These are phyloP conservation scores for Istiophorus platypterus DNA, from an alignment of 2,113 vertebrate genomes.

Conservation along the genomic window DNA sequence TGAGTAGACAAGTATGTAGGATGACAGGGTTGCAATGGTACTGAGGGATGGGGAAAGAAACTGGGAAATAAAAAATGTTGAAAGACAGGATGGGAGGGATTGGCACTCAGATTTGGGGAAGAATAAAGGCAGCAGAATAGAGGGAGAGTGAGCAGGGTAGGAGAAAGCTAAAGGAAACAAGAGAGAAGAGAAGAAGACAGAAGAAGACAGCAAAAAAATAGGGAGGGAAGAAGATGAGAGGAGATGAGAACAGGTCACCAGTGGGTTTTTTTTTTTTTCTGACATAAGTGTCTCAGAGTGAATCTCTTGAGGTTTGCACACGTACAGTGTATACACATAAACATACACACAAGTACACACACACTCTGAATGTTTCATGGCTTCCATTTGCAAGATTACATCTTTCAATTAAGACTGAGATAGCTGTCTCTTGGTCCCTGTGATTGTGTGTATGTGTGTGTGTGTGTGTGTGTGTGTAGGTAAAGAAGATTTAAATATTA, in stretches of 20 bases:
- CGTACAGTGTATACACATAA: slow-evolving; percentile 27
- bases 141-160: neutral
- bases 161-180: neutral
- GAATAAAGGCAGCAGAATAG: slow-evolving; percentile 6
- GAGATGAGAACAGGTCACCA: slow-evolving; percentile 27
- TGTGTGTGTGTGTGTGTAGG: neutral
- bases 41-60: slow-evolving; percentile 41
- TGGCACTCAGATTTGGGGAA: neutral
- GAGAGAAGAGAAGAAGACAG: neutral
- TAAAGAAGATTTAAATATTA: neutral
- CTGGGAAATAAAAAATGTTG: slow-evolving; percentile 23
- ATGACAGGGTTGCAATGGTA: slow-evolving; percentile 43
- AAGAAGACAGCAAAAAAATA: neutral
- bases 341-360: slow-evolving; percentile 29
- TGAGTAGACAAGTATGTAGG: slow-evolving; percentile 52
- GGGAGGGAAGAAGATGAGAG: neutral
- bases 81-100: neutral
- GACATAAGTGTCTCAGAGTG: slow-evolving; percentile 42
- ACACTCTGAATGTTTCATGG: slow-evolving; percentile 69
- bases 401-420: slow-evolving; percentile 80
- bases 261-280: slow-evolving; percentile 34
- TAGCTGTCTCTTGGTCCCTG: slow-evolving; percentile 61
- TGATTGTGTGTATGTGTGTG: slow-evolving; percentile 12
- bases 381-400: slow-evolving; percentile 80
- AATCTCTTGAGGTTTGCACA: slow-evolving; percentile 54